A percentile compares a stretch with the other conserved stretches of the same genome.
phyloP scores from a whole-genome alignment of 1,140 invertebrate species.

The Drosophila arizonae region DNA sequence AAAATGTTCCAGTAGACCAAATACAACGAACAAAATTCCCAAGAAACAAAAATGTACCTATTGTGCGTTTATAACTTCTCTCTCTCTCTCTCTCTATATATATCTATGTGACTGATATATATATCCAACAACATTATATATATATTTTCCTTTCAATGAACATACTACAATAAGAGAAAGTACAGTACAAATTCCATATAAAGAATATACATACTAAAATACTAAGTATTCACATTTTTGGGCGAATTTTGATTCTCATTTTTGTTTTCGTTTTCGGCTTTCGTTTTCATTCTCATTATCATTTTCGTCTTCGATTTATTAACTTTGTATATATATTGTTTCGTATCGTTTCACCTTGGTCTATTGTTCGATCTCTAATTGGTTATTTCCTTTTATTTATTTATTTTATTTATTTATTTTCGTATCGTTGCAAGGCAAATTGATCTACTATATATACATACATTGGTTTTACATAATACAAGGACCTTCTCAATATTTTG shows the following conservation, averaged over 20 bases:
- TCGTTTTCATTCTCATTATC: neutral
- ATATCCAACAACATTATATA: neutral
- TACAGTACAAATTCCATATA: conserved; percentile 35
- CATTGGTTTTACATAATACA: conserved; percentile 18
- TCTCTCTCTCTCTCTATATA: too few species aligned
- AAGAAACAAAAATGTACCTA: conserved; percentile 16
- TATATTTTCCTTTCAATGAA: conserved; percentile 15
- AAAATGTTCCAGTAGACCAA: neutral
- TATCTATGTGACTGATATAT: neutral
- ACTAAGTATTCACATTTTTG: conserved; percentile 40
- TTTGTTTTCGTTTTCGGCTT: too few species aligned
- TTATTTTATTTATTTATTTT: conserved; percentile 6
- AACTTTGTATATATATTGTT: conserved; percentile 13
- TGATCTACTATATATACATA: neutral
- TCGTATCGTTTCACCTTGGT: conserved; percentile 18
- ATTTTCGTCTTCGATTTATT: neutral
- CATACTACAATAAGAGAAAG: conserved; percentile 32
- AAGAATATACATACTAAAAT: conserved; percentile 40
- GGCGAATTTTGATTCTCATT: conserved; percentile 17
- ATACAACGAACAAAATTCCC: neutral
- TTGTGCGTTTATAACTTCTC: conserved; percentile 20
- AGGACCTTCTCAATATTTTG: conserved; percentile 50
- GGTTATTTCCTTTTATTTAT: conserved; percentile 9
- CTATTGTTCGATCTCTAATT: conserved; percentile 18
- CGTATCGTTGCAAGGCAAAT: conserved; percentile 27